Conservation (phyloP, 1,140 invertebrate genomes). For the Hylaeus anthracinus region DNA sequence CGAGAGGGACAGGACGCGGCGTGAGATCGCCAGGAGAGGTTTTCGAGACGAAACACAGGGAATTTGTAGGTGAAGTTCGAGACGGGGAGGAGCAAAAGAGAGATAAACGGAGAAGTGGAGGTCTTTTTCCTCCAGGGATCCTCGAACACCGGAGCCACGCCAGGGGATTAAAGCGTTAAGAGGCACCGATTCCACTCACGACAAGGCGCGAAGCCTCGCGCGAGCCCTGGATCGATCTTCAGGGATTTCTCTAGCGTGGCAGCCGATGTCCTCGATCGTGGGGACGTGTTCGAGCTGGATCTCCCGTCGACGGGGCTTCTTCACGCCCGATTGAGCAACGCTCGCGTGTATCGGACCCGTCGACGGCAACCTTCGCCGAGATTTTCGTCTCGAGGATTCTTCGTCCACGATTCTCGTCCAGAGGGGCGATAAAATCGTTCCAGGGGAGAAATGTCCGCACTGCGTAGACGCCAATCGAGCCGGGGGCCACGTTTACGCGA, state of each 20-base stretch:
- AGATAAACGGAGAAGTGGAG: not conserved
- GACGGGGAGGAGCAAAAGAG: not conserved
- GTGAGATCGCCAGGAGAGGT: not conserved
- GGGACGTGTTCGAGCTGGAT: not conserved
- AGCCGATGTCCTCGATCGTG: conserved; percentile 12
- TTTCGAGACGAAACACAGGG: conserved; percentile 6
- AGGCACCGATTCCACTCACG: conserved; percentile 50
- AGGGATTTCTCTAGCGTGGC: conserved; percentile 50
- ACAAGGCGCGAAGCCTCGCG: conserved; percentile 63
- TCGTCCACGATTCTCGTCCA: not conserved
- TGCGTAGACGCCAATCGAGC: conserved; percentile 30
- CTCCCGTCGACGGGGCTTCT: conserved; percentile 16
- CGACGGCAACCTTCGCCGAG: conserved; percentile 26
- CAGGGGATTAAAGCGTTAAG: conserved; percentile 66
- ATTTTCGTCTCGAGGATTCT: conserved; percentile 5
- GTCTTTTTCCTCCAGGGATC: conserved; percentile 39
- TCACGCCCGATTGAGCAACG: conserved; percentile 33
- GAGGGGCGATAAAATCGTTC: no score
- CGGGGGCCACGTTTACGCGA: conserved; percentile 8
- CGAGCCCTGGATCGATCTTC: conserved; percentile 55
- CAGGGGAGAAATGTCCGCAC: not conserved
- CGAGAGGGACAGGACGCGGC: not conserved
- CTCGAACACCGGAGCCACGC: conserved; percentile 35
- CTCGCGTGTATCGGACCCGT: conserved; percentile 9
- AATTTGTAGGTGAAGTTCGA: not conserved